These are phyloP conservation scores for Priocnemis perturbator DNA, from an alignment of 2,888 invertebrate genomes.

Conservation along the genomic window DNA sequence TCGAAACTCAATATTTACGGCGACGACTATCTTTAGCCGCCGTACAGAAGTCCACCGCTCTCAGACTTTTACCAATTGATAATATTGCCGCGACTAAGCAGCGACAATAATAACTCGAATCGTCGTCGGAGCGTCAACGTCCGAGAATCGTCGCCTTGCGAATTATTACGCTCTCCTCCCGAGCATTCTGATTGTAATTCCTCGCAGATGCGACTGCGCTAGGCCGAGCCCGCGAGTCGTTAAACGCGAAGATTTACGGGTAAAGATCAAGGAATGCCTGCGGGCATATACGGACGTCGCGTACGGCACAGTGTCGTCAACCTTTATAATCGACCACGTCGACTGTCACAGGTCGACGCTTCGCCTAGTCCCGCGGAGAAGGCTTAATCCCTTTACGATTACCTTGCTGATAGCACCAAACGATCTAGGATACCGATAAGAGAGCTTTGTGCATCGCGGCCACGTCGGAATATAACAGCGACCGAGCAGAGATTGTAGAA, in stretches of 20 bases:
- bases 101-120: no score
- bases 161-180: conserved; percentile 16
- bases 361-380: conserved; percentile 4
- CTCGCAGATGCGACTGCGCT: background rate
- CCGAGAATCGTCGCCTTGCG: no score
- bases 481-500: no score
- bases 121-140: no score
- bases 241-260: conserved; percentile 42
- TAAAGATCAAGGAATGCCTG: conserved; percentile 49
- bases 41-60: no score
- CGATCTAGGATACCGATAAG: no score
- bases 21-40: no score
- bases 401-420: conserved; percentile 17
- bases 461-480: no score
- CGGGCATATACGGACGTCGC: conserved; percentile 18
- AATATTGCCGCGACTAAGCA: no score
- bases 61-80: no score
- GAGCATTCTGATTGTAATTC: conserved; percentile 26
- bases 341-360: conserved; percentile 16
- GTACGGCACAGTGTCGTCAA: conserved; percentile 37
- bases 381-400: conserved; percentile 36
- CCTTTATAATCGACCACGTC: conserved; percentile 36
- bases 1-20: no score
- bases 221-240: conserved; percentile 17
- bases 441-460: no score